Conservation (phyloP, 2,797 vertebrate genomes). For the Hyperoplus immaculatus region DNA sequence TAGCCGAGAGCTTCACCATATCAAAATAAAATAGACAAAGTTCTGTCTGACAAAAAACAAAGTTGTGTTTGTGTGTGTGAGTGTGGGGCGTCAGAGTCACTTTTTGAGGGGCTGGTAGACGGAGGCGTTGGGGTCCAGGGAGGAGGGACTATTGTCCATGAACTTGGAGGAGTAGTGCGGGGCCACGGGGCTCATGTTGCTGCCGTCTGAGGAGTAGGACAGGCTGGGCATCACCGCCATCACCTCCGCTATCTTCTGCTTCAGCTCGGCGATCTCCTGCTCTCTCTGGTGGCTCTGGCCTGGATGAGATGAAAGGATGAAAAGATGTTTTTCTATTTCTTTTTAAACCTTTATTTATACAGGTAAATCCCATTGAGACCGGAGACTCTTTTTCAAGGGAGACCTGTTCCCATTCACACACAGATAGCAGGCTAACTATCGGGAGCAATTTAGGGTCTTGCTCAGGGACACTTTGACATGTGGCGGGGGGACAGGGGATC, state of each 20-base stretch:
- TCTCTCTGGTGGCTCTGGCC: slow-evolving; percentile 98
- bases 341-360: no score
- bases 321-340: background rate
- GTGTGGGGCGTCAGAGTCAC: slow-evolving; percentile 79
- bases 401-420: no score
- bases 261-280: slow-evolving; percentile 98
- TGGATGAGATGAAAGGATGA: slow-evolving; percentile 65
- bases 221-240: slow-evolving; percentile 99
- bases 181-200: slow-evolving; percentile 91
- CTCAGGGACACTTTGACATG: no score
- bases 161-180: slow-evolving; percentile 99
- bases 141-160: slow-evolving; percentile 98
- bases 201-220: slow-evolving; percentile 92
- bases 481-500: no score
- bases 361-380: no score
- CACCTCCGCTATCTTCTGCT: slow-evolving; percentile 99
- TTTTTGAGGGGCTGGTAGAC: slow-evolving; percentile 98
- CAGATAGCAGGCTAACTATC: no score
- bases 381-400: no score
- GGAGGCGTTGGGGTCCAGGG: slow-evolving; percentile 98
- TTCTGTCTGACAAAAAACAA: slow-evolving; percentile 50
- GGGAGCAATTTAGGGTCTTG: no score
- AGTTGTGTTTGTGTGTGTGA: no score
- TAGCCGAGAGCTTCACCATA: slow-evolving; percentile 43
- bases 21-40: slow-evolving; percentile 46